Conservation (phyloP, 2,797 vertebrate genomes). For the Mormyrus hasselquistii region DNA sequence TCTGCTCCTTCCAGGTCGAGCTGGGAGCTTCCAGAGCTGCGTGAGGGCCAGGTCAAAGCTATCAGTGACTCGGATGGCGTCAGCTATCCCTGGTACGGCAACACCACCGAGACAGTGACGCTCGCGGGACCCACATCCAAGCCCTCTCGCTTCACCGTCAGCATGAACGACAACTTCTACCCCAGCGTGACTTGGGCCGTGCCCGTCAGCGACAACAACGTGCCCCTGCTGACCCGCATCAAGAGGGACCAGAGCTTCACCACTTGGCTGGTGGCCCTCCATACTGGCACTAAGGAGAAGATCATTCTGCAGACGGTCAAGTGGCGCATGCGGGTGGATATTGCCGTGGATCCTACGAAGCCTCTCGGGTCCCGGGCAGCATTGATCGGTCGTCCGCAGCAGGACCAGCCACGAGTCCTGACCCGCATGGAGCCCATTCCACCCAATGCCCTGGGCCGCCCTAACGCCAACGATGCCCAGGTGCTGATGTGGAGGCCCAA, state of each 20-base stretch:
- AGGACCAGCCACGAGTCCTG: slow-evolving; percentile 90
- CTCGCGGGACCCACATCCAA: slow-evolving; percentile 87
- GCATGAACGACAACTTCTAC: slow-evolving; percentile 99
- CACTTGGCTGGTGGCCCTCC: slow-evolving; percentile 96
- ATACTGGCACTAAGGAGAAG: slow-evolving; percentile 86
- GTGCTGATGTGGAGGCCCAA: slow-evolving; percentile 98
- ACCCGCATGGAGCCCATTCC: slow-evolving; percentile 93
- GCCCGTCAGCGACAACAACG: slow-evolving; percentile 90
- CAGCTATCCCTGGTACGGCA: slow-evolving; percentile 98
- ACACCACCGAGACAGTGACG: slow-evolving; percentile 95
- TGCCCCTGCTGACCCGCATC: slow-evolving; percentile 87
- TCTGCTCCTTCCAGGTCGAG: slow-evolving; percentile 72
- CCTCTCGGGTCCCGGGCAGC: slow-evolving; percentile 83
- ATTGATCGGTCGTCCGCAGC: slow-evolving; percentile 82
- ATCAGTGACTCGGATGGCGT: slow-evolving; percentile 96
- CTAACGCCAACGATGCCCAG: slow-evolving; percentile 96
- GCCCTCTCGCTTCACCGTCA: slow-evolving; percentile 86
- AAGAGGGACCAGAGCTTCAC: slow-evolving; percentile 98
- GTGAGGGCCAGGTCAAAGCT: slow-evolving; percentile 87
- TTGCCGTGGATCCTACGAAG: slow-evolving; percentile 82
- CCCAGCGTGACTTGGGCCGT: slow-evolving; percentile 97
- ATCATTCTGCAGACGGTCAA: slow-evolving; percentile 94
- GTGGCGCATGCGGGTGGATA: slow-evolving; percentile 96
- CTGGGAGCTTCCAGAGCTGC: slow-evolving; percentile 93
- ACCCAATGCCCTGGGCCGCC: slow-evolving; percentile 84